Evolutionary conservation across 2,888 invertebrate genomes (phyloP).

Genomic region (Pelosia muscerda): DNA sequence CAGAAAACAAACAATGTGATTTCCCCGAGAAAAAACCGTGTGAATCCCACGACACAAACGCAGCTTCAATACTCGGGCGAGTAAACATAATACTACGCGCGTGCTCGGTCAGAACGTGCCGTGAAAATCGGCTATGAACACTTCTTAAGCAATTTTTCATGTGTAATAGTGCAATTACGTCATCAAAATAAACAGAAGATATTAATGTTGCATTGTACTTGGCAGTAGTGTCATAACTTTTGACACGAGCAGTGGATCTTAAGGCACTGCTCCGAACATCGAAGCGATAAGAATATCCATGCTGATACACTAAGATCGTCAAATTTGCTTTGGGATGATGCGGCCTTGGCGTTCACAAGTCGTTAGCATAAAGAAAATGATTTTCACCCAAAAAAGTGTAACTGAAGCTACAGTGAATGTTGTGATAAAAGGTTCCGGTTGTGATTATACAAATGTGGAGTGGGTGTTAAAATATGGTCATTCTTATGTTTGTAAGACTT

Average conservation of each 20-base stretch:
- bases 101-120: not conserved
- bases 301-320: conserved; percentile 73
- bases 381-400: conserved; percentile 20
- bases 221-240: conserved; percentile 21
- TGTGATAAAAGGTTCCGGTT: not conserved
- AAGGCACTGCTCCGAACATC: conserved; percentile 39
- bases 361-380: conserved; percentile 30
- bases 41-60: conserved; percentile 2
- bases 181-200: conserved; percentile 25
- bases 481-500: conserved; percentile 31
- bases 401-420: conserved; percentile 4
- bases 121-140: conserved; percentile 12
- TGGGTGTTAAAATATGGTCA: conserved; percentile 7
- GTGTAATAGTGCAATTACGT: conserved; percentile 23
- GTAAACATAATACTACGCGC: not conserved
- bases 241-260: conserved; percentile 45
- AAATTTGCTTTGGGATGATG: conserved; percentile 74
- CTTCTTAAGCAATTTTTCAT: conserved; percentile 19
- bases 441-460: not conserved
- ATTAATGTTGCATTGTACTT: conserved; percentile 21
- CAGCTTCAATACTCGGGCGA: not conserved
- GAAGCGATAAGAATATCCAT: conserved; percentile 69
- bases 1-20: conserved; percentile 18
- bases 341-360: conserved; percentile 64
- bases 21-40: conserved; percentile 17